These are phyloP conservation scores for Circaetus cinerascens DNA, from an alignment of 2,113 vertebrate genomes.

Conservation along the genomic window DNA sequence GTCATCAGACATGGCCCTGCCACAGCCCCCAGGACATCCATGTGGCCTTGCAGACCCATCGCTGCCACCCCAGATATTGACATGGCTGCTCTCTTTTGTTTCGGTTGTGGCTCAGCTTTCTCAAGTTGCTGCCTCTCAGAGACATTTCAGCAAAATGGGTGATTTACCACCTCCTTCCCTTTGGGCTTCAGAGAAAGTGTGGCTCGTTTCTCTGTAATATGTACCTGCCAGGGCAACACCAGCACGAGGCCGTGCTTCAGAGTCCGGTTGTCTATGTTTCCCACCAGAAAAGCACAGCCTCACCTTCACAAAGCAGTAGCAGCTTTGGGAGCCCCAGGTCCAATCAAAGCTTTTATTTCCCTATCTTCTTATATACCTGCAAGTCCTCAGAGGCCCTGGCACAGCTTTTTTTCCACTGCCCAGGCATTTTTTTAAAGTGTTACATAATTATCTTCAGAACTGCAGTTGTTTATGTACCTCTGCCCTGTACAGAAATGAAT, in stretches of 20 bases:
- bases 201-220: neutral
- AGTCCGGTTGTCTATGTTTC: neutral
- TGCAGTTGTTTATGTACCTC: neutral
- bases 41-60: neutral
- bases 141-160: neutral
- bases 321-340: neutral
- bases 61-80: neutral
- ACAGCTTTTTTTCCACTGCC: neutral
- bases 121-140: neutral
- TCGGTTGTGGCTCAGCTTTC: neutral
- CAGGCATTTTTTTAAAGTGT: neutral
- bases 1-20: neutral
- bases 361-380: neutral
- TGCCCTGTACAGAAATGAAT: neutral
- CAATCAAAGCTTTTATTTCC: neutral
- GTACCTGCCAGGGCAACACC: neutral
- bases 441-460: neutral
- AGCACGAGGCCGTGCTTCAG: rapidly evolving
- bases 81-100: neutral
- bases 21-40: rapidly evolving
- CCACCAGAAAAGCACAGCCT: neutral
- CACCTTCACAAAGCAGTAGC: neutral
- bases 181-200: neutral
- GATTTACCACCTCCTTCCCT: neutral
- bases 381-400: neutral